Conservation (phyloP, 2,888 invertebrate genomes). For the Andrena chrysosceles region DNA sequence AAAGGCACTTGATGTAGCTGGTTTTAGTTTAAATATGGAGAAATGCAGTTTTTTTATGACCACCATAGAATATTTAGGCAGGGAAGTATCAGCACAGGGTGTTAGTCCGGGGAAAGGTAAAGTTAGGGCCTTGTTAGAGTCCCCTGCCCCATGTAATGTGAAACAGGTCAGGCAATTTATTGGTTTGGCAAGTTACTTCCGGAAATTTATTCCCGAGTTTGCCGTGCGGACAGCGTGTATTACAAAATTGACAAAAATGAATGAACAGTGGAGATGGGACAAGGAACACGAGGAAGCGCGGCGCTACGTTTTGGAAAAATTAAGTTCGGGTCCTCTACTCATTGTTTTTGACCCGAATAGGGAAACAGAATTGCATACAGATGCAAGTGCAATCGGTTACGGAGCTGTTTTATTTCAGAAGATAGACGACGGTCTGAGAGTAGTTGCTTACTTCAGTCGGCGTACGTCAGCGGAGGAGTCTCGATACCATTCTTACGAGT, state of each 20-base stretch:
- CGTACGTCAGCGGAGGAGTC: slow-evolving; percentile 15
- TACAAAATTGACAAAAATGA: slow-evolving; percentile 1
- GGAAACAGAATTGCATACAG: not conserved
- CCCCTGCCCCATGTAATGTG: slow-evolving; percentile 3
- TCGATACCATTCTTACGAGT: slow-evolving; percentile 45
- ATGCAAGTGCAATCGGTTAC: slow-evolving; percentile 23
- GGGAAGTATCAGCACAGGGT: slow-evolving; percentile 63
- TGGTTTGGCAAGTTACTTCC: slow-evolving; percentile 30
- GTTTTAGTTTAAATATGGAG: not conserved
- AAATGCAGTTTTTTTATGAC: slow-evolving; percentile 6
- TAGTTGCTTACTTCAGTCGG: slow-evolving; percentile 23
- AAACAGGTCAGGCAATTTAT: slow-evolving; percentile 17
- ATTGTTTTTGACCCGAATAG: slow-evolving; percentile 16
- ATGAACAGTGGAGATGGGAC: not conserved
- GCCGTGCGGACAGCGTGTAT: not conserved
- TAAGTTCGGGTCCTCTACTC: not conserved
- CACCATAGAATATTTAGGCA: slow-evolving; percentile 74
- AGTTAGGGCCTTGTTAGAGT: not conserved
- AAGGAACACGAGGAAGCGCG: not conserved
- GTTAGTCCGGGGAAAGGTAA: slow-evolving; percentile 54
- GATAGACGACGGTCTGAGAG: slow-evolving; percentile 5
- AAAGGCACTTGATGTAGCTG: not conserved
- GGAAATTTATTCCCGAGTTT: slow-evolving; percentile 32
- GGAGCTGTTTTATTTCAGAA: slow-evolving; percentile 26
- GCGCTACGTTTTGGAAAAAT: not conserved